Percentiles rank a stretch among this genome's conserved stretches.
Evolutionary conservation across 1,140 invertebrate genomes (phyloP).

Genomic region (Leptinotarsa lineolata): DNA sequence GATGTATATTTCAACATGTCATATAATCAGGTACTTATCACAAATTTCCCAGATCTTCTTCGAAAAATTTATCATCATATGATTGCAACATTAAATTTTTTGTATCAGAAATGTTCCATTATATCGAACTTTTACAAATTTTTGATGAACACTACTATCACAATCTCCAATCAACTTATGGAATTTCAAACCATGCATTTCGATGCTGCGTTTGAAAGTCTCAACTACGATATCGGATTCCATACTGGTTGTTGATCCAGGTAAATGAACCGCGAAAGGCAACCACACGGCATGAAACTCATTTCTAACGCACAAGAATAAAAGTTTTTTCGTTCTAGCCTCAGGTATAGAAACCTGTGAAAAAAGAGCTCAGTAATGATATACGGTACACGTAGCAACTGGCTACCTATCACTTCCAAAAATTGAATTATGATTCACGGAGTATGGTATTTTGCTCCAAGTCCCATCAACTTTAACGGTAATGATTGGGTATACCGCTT

Average conservation of each 20-base stretch:
- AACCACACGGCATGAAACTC: conserved; percentile 51
- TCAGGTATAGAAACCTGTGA: conserved; percentile 33
- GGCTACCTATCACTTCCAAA: conserved; percentile 42
- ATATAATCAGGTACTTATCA: not conserved
- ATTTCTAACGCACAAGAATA: conserved; percentile 45
- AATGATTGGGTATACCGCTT: conserved; percentile 38
- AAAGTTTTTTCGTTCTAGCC: conserved; percentile 36
- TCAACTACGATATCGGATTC: conserved; percentile 52
- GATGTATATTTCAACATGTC: not conserved
- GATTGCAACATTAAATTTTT: conserved; percentile 50
- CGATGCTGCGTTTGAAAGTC: conserved; percentile 49
- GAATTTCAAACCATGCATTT: conserved; percentile 43
- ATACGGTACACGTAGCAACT: too few species aligned
- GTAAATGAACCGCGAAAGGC: not conserved
- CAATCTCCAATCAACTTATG: conserved; percentile 52
- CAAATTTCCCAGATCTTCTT: not conserved
- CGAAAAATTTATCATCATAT: conserved; percentile 48
- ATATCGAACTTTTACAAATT: conserved; percentile 7
- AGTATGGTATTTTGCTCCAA: conserved; percentile 49
- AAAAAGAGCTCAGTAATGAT: not conserved
- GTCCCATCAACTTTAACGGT: conserved; percentile 50
- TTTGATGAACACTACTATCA: conserved; percentile 18
- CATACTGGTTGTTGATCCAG: conserved; percentile 49
- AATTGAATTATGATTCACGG: conserved; percentile 42
- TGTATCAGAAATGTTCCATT: conserved; percentile 18